phyloP scores from a whole-genome alignment of 1,140 invertebrate genomes.

The Drosophila bipectinata region DNA sequence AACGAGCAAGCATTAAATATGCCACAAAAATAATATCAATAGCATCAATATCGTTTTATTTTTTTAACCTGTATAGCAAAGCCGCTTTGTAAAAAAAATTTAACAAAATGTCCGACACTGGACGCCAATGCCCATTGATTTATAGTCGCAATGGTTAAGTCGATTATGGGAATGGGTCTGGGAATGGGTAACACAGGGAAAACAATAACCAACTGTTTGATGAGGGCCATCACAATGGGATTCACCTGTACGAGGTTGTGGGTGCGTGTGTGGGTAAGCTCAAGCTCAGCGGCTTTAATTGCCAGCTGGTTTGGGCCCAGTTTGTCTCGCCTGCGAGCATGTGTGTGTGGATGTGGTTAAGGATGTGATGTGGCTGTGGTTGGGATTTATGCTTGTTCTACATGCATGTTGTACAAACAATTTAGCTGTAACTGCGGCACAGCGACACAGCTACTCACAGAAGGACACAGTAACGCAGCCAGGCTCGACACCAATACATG shows the following conservation, averaged over 20 bases:
- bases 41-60: background rate
- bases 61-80: background rate
- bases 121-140: conserved; percentile 36
- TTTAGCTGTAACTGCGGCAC: conserved; percentile 72
- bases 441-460: background rate
- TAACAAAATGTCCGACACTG: conserved; percentile 2
- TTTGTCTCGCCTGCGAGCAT: conserved; percentile 28
- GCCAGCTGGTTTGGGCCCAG: conserved; percentile 47
- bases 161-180: conserved; percentile 22
- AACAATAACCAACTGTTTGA: conserved; percentile 23
- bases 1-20: background rate
- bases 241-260: conserved; percentile 18
- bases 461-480: conserved; percentile 9
- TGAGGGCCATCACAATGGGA: conserved; percentile 22
- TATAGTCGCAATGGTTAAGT: conserved; percentile 34
- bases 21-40: background rate
- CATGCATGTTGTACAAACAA: conserved; percentile 81
- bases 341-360: conserved; percentile 7
- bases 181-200: background rate
- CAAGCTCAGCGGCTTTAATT: conserved; percentile 62
- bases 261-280: conserved; percentile 4
- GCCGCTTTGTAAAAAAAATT: background rate
- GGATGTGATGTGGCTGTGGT: conserved; percentile 45
- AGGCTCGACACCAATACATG: conserved; percentile 27
- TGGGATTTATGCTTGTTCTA: conserved; percentile 78